These are phyloP conservation scores for Drosophila lacteicornis DNA, from an alignment of 1,140 invertebrate species.

Conservation along the genomic window DNA sequence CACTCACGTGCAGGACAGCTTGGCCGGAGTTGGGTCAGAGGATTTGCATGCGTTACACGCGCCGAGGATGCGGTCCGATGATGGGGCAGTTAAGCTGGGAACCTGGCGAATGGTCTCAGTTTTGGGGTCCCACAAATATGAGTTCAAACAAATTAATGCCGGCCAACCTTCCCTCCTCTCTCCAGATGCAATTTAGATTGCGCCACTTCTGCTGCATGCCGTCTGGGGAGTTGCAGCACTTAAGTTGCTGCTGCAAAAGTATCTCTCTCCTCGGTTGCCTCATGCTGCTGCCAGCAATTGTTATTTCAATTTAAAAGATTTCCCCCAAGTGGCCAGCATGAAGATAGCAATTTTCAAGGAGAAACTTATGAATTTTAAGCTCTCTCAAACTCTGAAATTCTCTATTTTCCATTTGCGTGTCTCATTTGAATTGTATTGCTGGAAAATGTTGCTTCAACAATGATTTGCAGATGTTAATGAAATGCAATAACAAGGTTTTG, in stretches of 20 bases:
- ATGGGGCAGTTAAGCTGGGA: slow-evolving; percentile 31
- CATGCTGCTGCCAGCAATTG: slow-evolving; percentile 36
- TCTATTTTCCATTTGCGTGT: background rate
- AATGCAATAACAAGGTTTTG: background rate
- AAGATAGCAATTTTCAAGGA: slow-evolving; percentile 14
- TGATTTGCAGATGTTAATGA: background rate
- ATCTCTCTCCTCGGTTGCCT: slow-evolving; percentile 20
- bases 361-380: slow-evolving; percentile 43
- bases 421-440: background rate
- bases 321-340: slow-evolving; percentile 30
- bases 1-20: slow-evolving; percentile 20
- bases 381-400: slow-evolving; percentile 1
- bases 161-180: background rate
- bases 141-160: slow-evolving; percentile 40
- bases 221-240: slow-evolving; percentile 54
- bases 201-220: slow-evolving; percentile 15
- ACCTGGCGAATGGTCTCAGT: slow-evolving; percentile 4
- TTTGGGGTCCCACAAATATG: slow-evolving; percentile 26
- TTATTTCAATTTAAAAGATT: slow-evolving; percentile 63
- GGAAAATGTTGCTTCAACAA: background rate
- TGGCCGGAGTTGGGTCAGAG: slow-evolving; percentile 1
- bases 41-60: slow-evolving; percentile 44
- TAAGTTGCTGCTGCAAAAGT: slow-evolving; percentile 52
- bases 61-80: slow-evolving; percentile 15
- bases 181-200: slow-evolving; percentile 11